Evolutionary conservation across 1,140 invertebrate genomes (phyloP).

Genomic region (Psix sp.): DNA sequence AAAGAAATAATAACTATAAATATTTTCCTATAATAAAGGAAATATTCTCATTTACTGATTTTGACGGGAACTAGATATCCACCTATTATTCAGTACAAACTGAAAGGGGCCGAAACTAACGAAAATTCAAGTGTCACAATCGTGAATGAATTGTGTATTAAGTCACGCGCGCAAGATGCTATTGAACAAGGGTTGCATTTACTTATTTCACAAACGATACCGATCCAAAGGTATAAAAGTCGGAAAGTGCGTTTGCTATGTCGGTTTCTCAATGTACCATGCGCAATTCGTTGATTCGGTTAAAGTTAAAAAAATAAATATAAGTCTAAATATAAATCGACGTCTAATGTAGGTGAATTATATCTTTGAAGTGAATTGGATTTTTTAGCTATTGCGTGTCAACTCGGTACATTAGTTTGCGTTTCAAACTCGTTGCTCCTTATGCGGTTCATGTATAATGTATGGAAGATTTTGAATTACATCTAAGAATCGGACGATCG

Average conservation of each 20-base stretch:
- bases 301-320: constrained; percentile 8
- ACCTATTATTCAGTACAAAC: constrained; percentile 72
- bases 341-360: constrained; percentile 52
- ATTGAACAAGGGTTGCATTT: constrained; percentile 90
- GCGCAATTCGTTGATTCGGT: constrained; percentile 17
- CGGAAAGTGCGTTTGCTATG: constrained; percentile 21
- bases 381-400: constrained; percentile 60
- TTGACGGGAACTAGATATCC: no score
- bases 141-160: constrained; percentile 84
- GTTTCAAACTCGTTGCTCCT: constrained; percentile 53
- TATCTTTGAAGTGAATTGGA: constrained; percentile 34
- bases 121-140: constrained; percentile 78
- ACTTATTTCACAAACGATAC: constrained; percentile 73
- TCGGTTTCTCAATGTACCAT: constrained; percentile 32
- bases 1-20: no score
- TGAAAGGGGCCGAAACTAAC: constrained; percentile 91
- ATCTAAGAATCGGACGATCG: constrained; percentile 45
- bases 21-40: no score
- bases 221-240: constrained; percentile 26
- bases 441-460: constrained; percentile 59
- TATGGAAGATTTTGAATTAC: constrained; percentile 56
- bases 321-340: constrained; percentile 24
- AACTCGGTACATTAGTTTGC: constrained; percentile 65
- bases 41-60: no score
- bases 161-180: constrained; percentile 90